Evolutionary conservation across 2,113 vertebrate species (phyloP), one percentile per base, ranked within the genome.

Genomic region (Hirundichthys speculiger): DNA sequence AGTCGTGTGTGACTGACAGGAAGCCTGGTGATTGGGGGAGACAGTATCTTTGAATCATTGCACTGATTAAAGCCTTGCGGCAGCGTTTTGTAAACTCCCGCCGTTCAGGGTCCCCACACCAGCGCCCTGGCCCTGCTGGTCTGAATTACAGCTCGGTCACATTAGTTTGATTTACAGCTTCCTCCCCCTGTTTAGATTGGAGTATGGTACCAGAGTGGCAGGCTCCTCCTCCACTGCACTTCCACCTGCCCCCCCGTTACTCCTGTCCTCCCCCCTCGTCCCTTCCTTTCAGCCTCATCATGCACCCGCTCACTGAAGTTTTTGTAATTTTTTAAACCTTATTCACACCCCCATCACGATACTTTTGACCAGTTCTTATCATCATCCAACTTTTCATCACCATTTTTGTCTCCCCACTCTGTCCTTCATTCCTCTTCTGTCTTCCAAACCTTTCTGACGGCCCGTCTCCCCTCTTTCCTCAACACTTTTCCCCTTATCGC

Each of bases 131-230:
- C 83, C 86, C 90, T 88, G 89, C 93, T 93, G 92, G 86, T 93
- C 90, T 86, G 89, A 92, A 92, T 93, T 92, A 93, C 77, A 77
- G 83, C 88, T 77, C 43, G 69, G 77, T 79, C 50, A 69, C 90
- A 90, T 91, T 90, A 90, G 89, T 63, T 68, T 93, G 92, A 93
- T 93, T 93, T 93, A 93, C 89, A 90, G 88, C 92, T 92, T 92
- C 92, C 92, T 91, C 87, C 83, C 41, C 77, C 87, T 92, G 91
- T 92, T 92, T 93, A 89, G 88, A 88, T 88, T 91, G 76, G 63
- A 70, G 69, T 64, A 30, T 50, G 74, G 77, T 71, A 74, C 64
- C 64, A 64, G 73, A 86, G 79, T 83, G 78, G 64, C 50, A 82
- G 71, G 58, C 73, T 77, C 62, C 71, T 73, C 66, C 61, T 76